Conservation (phyloP, 2,113 vertebrate genomes). For the Labrus mixtus region DNA sequence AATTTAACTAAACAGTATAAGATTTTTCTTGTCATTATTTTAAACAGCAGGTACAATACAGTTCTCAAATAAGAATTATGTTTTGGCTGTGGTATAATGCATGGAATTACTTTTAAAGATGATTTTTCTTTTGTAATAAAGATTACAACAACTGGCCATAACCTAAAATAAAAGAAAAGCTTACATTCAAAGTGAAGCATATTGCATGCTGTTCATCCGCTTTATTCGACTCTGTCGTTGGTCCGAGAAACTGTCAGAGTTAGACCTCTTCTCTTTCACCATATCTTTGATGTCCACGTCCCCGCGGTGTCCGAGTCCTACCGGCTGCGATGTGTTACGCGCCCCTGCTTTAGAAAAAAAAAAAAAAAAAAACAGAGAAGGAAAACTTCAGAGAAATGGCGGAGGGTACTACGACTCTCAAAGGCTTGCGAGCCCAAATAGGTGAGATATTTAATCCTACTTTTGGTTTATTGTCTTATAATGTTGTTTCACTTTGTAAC, state of each 20-base stretch:
- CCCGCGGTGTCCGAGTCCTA: conserved; percentile 64
- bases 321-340: conserved; percentile 70
- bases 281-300: conserved; percentile 75
- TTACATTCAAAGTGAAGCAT: neutral
- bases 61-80: too few species aligned
- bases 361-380: conserved; percentile 53
- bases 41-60: too few species aligned
- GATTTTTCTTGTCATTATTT: too few species aligned
- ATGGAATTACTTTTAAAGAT: too few species aligned
- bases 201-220: too few species aligned
- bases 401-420: conserved; percentile 85
- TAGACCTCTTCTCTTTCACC: neutral
- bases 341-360: conserved; percentile 64
- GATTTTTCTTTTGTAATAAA: too few species aligned
- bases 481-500: neutral
- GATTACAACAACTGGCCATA: too few species aligned
- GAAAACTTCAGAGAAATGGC: conserved; percentile 86
- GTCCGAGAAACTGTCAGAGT: conserved; percentile 30
- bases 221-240: neutral
- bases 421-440: conserved; percentile 84
- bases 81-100: too few species aligned
- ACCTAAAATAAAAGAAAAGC: too few species aligned
- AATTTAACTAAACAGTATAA: too few species aligned
- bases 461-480: neutral
- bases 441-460: conserved; percentile 71